Evolutionary conservation across 2,797 vertebrate genomes (phyloP).

Genomic region (Sarcoramphus papa): DNA sequence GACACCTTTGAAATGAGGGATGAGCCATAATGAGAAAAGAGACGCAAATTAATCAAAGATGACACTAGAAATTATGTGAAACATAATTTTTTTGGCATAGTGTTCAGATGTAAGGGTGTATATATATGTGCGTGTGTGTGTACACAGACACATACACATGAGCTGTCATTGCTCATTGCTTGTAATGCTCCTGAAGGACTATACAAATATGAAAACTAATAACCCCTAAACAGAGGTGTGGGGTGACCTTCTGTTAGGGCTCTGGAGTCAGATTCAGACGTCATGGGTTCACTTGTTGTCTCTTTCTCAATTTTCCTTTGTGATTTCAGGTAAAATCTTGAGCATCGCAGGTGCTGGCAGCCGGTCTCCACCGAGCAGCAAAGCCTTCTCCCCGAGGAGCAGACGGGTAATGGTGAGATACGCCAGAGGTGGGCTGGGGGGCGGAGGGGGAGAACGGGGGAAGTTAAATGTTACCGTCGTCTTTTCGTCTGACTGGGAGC

Average conservation of each 20-base stretch:
- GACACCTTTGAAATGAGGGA: conserved; percentile 53
- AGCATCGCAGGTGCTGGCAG: fast-evolving
- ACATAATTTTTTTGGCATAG: background rate
- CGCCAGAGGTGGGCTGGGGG: background rate
- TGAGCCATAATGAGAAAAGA: conserved; percentile 52
- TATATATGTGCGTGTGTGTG: background rate
- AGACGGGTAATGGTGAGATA: fast-evolving
- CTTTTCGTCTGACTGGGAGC: background rate
- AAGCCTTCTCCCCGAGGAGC: background rate
- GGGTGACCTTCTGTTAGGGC: background rate
- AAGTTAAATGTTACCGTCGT: fast-evolving
- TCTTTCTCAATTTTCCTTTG: background rate
- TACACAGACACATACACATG: fast-evolving
- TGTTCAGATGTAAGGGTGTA: background rate
- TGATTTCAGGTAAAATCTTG: background rate
- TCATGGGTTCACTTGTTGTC: fast-evolving
- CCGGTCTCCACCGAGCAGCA: background rate
- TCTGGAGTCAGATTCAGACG: background rate
- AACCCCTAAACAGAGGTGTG: background rate
- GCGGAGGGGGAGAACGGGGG: background rate
- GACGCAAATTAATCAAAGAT: conserved; percentile 59
- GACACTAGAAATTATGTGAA: conserved; percentile 49
- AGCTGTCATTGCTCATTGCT: background rate
- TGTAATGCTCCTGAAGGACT: background rate
- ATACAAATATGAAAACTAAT: fast-evolving